Evolutionary conservation across 2,888 invertebrate genomes (phyloP).

Genomic region (Neria commutata): DNA sequence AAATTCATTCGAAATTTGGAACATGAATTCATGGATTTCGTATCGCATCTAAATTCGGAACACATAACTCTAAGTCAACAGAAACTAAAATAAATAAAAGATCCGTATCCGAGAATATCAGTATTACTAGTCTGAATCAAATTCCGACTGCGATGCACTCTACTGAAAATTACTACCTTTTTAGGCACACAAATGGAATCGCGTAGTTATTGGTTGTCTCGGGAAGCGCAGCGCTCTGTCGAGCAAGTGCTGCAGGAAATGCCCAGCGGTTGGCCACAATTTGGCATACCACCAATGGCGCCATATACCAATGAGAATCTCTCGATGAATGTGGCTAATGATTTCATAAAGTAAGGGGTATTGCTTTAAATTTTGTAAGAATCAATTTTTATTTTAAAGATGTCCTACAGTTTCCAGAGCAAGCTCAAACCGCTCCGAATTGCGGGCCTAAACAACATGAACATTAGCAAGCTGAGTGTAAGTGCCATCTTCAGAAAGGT

Average conservation of each 20-base stretch:
- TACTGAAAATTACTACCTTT: too few relatives aligned
- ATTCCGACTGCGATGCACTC: not conserved
- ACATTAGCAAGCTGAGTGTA: constrained; percentile 26
- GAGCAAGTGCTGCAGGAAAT: constrained; percentile 10
- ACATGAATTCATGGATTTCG: too few relatives aligned
- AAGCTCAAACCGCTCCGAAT: constrained; percentile 18
- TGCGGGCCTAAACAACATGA: constrained; percentile 29
- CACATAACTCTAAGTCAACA: too few relatives aligned
- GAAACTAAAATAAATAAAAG: too few relatives aligned
- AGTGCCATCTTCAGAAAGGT: constrained; percentile 27
- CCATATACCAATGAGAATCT: constrained; percentile 25
- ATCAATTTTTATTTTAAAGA: not conserved
- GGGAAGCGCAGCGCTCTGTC: constrained; percentile 7
- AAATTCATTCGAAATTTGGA: too few relatives aligned
- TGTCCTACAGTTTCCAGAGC: not conserved
- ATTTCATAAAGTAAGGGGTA: constrained; percentile 19
- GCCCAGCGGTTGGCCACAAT: constrained; percentile 32
- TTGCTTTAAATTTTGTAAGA: too few relatives aligned
- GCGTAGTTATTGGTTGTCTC: constrained; percentile 3
- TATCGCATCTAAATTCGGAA: too few relatives aligned
- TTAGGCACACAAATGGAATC: not conserved
- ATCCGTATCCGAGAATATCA: too few relatives aligned
- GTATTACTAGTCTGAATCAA: too few relatives aligned
- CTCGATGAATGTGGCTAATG: constrained; percentile 9
- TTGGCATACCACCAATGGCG: constrained; percentile 31